These are phyloP conservation scores for Zootermopsis nevadensis DNA, from an alignment of 2,888 invertebrate genomes.

Conservation along the genomic window DNA sequence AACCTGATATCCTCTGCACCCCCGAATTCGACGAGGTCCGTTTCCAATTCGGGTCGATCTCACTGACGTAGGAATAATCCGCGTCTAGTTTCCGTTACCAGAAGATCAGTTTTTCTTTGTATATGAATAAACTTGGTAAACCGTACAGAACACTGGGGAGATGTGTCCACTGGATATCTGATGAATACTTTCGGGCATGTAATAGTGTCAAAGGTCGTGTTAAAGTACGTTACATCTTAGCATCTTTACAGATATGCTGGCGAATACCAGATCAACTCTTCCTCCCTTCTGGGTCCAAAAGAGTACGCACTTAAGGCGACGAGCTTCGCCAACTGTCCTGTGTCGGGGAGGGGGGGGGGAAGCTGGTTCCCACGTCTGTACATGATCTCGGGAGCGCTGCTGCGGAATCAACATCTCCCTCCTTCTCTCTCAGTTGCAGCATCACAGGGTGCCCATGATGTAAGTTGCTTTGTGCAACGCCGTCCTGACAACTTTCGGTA, in stretches of 20 bases:
- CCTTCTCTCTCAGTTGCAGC: conserved; percentile 7
- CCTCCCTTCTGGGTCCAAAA: neutral
- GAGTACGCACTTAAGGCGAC: neutral
- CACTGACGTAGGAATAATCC: no score
- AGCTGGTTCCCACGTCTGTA: neutral
- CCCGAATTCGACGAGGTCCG: no score
- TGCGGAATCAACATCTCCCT: neutral
- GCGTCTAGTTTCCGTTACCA: no score
- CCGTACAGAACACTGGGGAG: neutral
- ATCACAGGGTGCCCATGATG: conserved; percentile 7
- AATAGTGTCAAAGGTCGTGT: neutral
- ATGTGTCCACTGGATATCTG: neutral
- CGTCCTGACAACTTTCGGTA: no score
- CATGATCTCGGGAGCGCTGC: conserved; percentile 7
- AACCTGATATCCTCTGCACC: no score
- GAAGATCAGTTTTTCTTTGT: no score
- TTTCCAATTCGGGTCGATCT: no score
- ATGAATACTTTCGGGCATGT: neutral
- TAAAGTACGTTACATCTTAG: neutral
- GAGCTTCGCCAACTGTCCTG: neutral
- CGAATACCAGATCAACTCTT: neutral
- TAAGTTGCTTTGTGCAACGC: no score
- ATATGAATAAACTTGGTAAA: no score
- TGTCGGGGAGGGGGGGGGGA: neutral
- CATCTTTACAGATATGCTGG: neutral